phyloP scores from a whole-genome alignment of 2,113 vertebrate species.

The Spea multiplicata region DNA sequence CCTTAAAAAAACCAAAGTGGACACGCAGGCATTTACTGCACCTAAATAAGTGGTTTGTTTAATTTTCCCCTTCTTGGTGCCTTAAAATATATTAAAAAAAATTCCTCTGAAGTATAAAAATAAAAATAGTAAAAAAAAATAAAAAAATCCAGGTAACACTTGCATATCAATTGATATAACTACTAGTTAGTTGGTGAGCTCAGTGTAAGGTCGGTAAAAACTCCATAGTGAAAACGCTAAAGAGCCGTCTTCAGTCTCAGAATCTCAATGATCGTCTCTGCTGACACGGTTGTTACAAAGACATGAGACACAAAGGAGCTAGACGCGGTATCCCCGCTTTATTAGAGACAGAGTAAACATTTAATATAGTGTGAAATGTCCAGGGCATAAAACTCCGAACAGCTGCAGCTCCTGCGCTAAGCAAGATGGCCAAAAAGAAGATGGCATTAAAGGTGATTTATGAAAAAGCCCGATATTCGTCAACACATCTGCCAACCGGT shows the following conservation, averaged over 20 bases:
- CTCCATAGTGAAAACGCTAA: neutral
- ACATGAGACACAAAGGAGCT: neutral
- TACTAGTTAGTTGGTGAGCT: too few species aligned
- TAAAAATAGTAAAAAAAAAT: too few species aligned
- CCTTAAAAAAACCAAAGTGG: too few species aligned
- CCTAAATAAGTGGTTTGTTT: too few species aligned
- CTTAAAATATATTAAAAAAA: too few species aligned
- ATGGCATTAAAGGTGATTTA: constrained; percentile 32
- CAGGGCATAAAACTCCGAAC: constrained; percentile 42
- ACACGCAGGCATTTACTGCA: too few species aligned
- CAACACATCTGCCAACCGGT: constrained; percentile 20
- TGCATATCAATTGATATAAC: too few species aligned
- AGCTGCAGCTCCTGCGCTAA: constrained; percentile 22
- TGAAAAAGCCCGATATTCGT: constrained; percentile 11
- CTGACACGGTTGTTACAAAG: constrained; percentile 16
- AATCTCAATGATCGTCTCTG: constrained; percentile 11
- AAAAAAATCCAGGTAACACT: too few species aligned
- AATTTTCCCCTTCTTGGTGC: too few species aligned
- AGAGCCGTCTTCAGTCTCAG: neutral
- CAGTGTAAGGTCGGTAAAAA: neutral
- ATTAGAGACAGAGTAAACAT: constrained; percentile 39
- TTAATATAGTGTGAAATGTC: constrained; percentile 17
- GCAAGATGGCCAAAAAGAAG: constrained; percentile 5
- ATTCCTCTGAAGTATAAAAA: too few species aligned
- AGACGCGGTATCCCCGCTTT: neutral